Evolutionary conservation across 2,113 vertebrate genomes (phyloP), one percentile per base, ranked within the genome.

Genomic region (Edolisoma coerulescens): DNA sequence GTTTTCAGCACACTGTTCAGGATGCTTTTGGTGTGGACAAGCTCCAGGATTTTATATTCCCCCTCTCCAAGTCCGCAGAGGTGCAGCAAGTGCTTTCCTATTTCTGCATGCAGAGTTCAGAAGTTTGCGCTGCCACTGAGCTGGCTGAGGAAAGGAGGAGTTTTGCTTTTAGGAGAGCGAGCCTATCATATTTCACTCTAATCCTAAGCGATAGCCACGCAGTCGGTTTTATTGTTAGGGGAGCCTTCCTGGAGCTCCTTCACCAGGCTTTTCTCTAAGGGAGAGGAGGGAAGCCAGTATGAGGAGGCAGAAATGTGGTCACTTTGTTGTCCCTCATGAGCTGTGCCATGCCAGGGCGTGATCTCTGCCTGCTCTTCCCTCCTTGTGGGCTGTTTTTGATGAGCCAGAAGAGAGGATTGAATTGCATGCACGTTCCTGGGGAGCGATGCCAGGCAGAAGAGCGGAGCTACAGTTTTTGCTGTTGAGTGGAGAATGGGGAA

Each of bases 141-240:
- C 96, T 37, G 92, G 68, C 95, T 79, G 50, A 21, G 87, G 93
- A 92, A 97, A 96, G 98, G 98, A 97, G 98, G 98, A 98, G 97
- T 97, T 96, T 93, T 60, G 89, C 97, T 96, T 93, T 89, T 93
- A 73, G 92, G 95, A 88, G 30, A 95, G 95, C 33, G 95, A 98
- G 96, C 96, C 97, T 98, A 98, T 99, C 98, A 27, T 96, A 97
- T 99, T 99, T 98, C 99, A 97, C 97, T 88, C 98, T 98, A 98
- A 98, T 98, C 96, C 97, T 98, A 98, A 98, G 97, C 96, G 76
- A 87, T 94, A 96, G 97, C 97, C 97, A 97, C 96, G 86, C 97
- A 96, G 97, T 81, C 97, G 54, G 92, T 85, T 95, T 97, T 97
- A 97, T 98, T 98, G 98, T 98, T 97, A 87, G 89, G 54, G 95